Conservation (phyloP, 2,888 invertebrate species). For the Sturmia bella region DNA sequence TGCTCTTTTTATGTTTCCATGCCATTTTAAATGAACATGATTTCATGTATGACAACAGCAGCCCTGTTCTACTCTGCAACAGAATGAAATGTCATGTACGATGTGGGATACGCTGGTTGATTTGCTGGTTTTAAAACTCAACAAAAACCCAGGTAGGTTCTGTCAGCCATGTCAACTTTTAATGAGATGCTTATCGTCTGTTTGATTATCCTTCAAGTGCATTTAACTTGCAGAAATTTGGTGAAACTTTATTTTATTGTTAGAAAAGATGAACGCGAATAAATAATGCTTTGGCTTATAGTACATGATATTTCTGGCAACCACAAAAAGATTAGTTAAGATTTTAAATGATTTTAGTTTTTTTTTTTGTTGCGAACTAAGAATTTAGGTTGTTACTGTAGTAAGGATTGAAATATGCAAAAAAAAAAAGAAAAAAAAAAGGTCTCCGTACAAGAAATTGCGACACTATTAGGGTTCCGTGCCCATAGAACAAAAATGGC, state of each 20-base stretch:
- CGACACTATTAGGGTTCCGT: too few species aligned
- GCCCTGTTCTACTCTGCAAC: not conserved
- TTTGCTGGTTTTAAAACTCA: not conserved
- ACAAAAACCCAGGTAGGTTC: not conserved
- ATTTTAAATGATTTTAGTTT: too few species aligned
- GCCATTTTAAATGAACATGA: slow-evolving; percentile 38
- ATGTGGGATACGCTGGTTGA: slow-evolving; percentile 6
- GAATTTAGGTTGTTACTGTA: too few species aligned
- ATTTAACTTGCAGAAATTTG: slow-evolving; percentile 15
- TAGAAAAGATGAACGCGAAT: too few species aligned
- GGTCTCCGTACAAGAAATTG: too few species aligned
- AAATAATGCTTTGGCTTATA: slow-evolving; percentile 4
- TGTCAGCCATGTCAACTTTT: not conserved
- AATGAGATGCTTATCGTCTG: slow-evolving; percentile 10
- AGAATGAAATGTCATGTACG: not conserved
- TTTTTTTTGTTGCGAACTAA: too few species aligned
- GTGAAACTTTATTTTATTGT: slow-evolving; percentile 10
- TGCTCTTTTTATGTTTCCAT: slow-evolving; percentile 10
- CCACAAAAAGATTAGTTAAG: too few species aligned
- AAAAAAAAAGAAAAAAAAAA: too few species aligned
- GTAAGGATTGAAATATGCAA: too few species aligned
- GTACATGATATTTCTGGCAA: slow-evolving; percentile 21
- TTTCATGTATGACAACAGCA: slow-evolving; percentile 20
- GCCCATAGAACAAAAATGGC: too few species aligned
- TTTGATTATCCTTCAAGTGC: slow-evolving; percentile 34